Conservation (phyloP, 1,140 invertebrate genomes). For the Pristionchus pacificus region DNA sequence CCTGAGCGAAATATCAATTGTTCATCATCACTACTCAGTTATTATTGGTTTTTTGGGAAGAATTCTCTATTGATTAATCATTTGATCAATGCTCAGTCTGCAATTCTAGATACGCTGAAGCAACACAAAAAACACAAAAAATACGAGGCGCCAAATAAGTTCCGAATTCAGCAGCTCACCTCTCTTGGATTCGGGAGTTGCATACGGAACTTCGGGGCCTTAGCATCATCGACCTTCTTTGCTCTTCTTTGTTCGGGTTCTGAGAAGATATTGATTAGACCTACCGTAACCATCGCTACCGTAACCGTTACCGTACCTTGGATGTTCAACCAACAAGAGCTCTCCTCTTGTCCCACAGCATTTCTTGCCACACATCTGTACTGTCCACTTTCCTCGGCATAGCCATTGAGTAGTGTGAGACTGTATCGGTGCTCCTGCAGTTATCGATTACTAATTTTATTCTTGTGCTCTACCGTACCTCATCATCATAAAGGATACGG, state of each 20-base stretch:
- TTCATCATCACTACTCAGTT: too few species aligned
- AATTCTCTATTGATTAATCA: too few species aligned
- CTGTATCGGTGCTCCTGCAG: constrained; percentile 19
- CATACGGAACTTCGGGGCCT: constrained; percentile 41
- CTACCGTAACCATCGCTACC: neutral
- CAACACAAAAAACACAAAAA: too few species aligned
- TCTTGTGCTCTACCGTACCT: neutral
- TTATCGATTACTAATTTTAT: neutral
- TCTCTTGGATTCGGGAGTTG: constrained; percentile 44
- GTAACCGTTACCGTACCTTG: constrained; percentile 24
- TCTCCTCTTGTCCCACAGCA: constrained; percentile 72
- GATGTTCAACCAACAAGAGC: constrained; percentile 29
- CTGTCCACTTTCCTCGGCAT: constrained; percentile 82
- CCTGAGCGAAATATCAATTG: too few species aligned
- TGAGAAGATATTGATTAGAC: constrained; percentile 10
- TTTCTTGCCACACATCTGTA: constrained; percentile 83
- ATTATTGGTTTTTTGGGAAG: too few species aligned
- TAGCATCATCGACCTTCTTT: constrained; percentile 32
- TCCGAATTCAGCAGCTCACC: constrained; percentile 9
- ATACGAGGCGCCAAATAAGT: too few species aligned
- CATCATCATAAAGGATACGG: constrained; percentile 38
- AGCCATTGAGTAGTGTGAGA: constrained; percentile 72
- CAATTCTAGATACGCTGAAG: too few species aligned
- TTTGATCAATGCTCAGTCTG: too few species aligned
- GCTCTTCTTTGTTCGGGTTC: constrained; percentile 13